Base-by-base conservation (phyloP, 1,140 invertebrate genomes). In the Micrasema minimum region DNA sequence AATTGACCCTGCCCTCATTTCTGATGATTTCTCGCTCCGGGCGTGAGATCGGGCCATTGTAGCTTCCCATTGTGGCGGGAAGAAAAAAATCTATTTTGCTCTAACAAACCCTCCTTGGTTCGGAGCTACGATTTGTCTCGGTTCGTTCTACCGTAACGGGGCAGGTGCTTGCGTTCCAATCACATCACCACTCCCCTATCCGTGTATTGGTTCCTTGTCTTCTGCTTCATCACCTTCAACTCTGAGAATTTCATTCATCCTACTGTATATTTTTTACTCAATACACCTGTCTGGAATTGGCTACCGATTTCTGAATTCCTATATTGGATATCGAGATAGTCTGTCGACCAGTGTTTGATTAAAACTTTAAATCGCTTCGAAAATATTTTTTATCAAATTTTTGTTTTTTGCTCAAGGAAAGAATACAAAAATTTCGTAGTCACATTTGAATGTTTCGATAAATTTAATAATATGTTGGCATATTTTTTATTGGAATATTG, bases 111-210 rank as follows among this genome's bases (percentile, higher is more conserved):
- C 48, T 57, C 53, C 31, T 57, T 57, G 53, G 53, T 57, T 57
- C 53, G 53, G 53, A 16, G 50, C 57, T 68, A 68, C 66, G 67
- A 72, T 72, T 72, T 72, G 71, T 72, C 64, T 69, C 69, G 71
- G 55, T 69, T 2, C 55, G 50, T 72, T 72, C 48, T 41, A 69
- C 57, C 71, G 66, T 55, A 68, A 72, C 71, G 71, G 46, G 64
- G 61, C 71, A 72, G 71, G 71, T 72, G 71, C 38, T 35, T 10
- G 11, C n/a, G 51, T 35, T 22, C 35, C 4, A 26, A 41, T 22
- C 35, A 59, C 55, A 41, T 20, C 20, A 41, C 18, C 55, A 41
- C 18, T 59, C 23, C 26, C 26, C 26, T 31, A 2, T 31, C 26
- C 26, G 10, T n/a, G 16, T 16, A 46, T 46, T 46, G 14, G 11